Percentiles rank a stretch among this genome's conserved stretches.
Conservation (phyloP, 2,797 vertebrate genomes). For the Brotula barbata region DNA sequence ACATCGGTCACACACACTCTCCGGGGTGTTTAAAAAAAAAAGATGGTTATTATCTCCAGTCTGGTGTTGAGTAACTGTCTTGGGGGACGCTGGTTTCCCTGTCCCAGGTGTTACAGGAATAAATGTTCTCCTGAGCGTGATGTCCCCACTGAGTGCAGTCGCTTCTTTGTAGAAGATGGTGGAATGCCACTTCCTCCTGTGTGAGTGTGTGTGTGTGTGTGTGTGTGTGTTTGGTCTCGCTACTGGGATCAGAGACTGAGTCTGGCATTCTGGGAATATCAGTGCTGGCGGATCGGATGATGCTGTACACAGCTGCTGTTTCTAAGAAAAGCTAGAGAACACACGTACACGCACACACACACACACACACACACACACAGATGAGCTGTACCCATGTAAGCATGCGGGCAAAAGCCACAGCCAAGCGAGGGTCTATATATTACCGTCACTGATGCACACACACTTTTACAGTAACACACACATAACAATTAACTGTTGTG, state of each 20-base stretch:
- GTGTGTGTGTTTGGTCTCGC: constrained; percentile 50
- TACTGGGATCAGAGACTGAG: constrained; percentile 66
- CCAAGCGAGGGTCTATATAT: constrained; percentile 9
- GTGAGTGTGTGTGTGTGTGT: constrained; percentile 20
- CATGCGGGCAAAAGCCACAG: constrained; percentile 43
- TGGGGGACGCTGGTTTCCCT: constrained; percentile 62
- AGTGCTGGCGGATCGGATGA: constrained; percentile 67
- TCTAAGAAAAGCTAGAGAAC: constrained; percentile 77
- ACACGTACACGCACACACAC: constrained; percentile 26
- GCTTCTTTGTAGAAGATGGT: constrained; percentile 55
- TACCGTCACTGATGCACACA: constrained; percentile 22
- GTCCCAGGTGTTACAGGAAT: constrained; percentile 65
- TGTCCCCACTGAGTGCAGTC: constrained; percentile 51
- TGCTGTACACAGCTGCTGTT: constrained; percentile 76
- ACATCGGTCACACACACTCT: constrained; percentile 45
- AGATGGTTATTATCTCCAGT: constrained; percentile 58
- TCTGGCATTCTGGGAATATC: constrained; percentile 76
- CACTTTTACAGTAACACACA: constrained; percentile 43
- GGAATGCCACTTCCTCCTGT: constrained; percentile 68
- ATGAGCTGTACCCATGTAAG: constrained; percentile 36
- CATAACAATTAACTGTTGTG: constrained; percentile 53
- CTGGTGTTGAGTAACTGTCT: constrained; percentile 70
- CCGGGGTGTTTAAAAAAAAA: constrained; percentile 24
- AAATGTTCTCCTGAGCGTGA: constrained; percentile 67
- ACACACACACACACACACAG: constrained; percentile 23